Conservation (phyloP, 2,113 vertebrate species). For the Brachionichthys hirsutus region DNA sequence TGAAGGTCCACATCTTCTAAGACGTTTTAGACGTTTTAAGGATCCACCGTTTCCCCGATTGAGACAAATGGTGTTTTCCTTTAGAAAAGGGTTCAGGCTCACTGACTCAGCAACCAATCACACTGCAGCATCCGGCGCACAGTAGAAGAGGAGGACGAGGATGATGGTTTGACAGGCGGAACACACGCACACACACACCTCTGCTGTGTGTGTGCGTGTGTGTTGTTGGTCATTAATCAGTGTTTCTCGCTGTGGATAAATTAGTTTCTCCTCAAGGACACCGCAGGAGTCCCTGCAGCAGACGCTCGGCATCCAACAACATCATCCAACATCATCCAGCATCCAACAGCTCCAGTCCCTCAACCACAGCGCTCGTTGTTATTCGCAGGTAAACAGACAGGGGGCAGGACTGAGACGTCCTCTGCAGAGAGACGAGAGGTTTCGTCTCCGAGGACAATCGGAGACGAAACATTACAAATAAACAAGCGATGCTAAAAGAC, state of each 20-base stretch:
- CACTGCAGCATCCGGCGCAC: constrained; percentile 21
- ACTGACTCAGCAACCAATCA: constrained; percentile 53
- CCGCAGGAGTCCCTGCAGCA: constrained; percentile 8
- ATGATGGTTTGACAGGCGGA: constrained; percentile 28
- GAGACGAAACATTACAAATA: too few relatives aligned
- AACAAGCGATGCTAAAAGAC: too few relatives aligned
- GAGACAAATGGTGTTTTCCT: constrained; percentile 44
- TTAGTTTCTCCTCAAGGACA: constrained; percentile 36
- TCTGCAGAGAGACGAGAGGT: too few relatives aligned
- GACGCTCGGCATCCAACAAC: too few relatives aligned
- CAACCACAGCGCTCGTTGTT: too few relatives aligned
- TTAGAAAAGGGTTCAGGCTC: constrained; percentile 33
- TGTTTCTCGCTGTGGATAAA: constrained; percentile 21
- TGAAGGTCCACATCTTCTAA: too few relatives aligned
- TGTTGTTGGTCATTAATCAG: constrained; percentile 48
- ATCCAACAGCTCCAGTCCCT: too few relatives aligned
- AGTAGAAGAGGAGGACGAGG: neutral
- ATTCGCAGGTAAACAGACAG: too few relatives aligned
- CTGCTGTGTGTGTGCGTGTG: neutral
- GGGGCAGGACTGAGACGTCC: too few relatives aligned
- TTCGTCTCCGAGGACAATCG: too few relatives aligned
- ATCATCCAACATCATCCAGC: neutral
- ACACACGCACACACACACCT: constrained; percentile 18
- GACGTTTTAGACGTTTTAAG: too few relatives aligned
- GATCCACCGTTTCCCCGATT: neutral